Evolutionary conservation across 1,140 invertebrate species (phyloP).

Genomic region (Drosophila mojavensis): DNA sequence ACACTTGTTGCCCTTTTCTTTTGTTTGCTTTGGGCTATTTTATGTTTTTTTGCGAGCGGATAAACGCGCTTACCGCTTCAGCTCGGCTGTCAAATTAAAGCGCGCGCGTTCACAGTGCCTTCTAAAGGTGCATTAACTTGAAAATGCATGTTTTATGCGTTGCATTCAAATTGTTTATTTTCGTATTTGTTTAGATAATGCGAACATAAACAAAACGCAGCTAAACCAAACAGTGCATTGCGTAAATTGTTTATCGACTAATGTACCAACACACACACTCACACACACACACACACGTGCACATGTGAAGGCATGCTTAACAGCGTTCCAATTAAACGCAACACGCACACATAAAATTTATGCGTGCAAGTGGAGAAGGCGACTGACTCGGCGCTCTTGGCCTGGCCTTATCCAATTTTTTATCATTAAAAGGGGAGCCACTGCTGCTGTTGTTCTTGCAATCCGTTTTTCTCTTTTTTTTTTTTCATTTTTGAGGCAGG

Average conservation of each 20-base stretch:
- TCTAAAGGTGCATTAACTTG: conserved; percentile 51
- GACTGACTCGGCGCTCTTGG: conserved; percentile 3
- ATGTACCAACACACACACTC: not conserved
- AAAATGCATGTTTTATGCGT: conserved; percentile 60
- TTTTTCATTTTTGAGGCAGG: not conserved
- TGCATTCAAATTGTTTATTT: conserved; percentile 75
- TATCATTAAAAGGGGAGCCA: conserved; percentile 53
- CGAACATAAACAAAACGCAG: conserved; percentile 66
- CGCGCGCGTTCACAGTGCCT: conserved; percentile 39
- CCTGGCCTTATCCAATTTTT: conserved; percentile 57
- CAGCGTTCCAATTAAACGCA: conserved; percentile 63
- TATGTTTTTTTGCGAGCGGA: not conserved
- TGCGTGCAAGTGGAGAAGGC: conserved; percentile 18
- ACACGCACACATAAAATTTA: conserved; percentile 57
- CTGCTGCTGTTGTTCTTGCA: not conserved
- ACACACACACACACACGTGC: conserved; percentile 18
- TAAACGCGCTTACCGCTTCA: not conserved
- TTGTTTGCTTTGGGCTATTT: not conserved
- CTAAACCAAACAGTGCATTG: conserved; percentile 51
- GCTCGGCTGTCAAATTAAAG: conserved; percentile 65
- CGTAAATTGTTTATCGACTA: conserved; percentile 70
- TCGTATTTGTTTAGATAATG: conserved; percentile 82
- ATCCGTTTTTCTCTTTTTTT: not conserved
- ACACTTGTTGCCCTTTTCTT: conserved; percentile 23
- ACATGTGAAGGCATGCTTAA: conserved; percentile 19